These are phyloP conservation scores for Campaea margaritaria DNA, from an alignment of 2,888 invertebrate species.

Conservation along the genomic window DNA sequence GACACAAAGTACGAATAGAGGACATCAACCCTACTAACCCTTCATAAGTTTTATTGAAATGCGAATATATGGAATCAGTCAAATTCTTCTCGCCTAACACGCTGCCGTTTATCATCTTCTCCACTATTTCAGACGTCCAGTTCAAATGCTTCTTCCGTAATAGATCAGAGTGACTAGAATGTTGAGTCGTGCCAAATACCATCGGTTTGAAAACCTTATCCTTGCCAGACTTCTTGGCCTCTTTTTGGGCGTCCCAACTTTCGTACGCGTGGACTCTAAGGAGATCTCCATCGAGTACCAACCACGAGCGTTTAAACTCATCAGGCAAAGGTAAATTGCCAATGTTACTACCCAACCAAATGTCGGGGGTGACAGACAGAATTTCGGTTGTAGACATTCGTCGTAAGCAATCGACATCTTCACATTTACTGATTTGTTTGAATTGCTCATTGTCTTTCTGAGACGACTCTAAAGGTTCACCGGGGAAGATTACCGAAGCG, in stretches of 20 bases:
- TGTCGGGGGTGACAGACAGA: conserved; percentile 88
- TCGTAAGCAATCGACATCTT: conserved; percentile 85
- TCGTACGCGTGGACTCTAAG: conserved; percentile 88
- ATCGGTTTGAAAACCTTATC: conserved; percentile 81
- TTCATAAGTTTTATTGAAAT: conserved; percentile 89
- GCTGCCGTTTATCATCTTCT: conserved; percentile 86
- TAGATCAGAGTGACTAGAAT: conserved; percentile 88
- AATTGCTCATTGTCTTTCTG: conserved; percentile 87
- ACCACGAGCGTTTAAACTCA: conserved; percentile 89
- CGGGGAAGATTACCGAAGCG: conserved; percentile 90
- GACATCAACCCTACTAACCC: conserved; percentile 91
- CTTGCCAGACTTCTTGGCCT: conserved; percentile 70
- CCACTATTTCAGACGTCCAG: conserved; percentile 88
- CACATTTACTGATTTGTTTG: conserved; percentile 84
- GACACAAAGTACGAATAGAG: conserved; percentile 92
- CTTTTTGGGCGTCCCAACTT: conserved; percentile 84
- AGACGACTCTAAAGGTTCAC: conserved; percentile 85
- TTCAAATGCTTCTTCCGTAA: conserved; percentile 86
- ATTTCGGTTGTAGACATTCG: conserved; percentile 83
- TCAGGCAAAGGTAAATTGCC: conserved; percentile 87
- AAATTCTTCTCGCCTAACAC: conserved; percentile 87
- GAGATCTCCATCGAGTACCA: conserved; percentile 90
- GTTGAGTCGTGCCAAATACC: conserved; percentile 90
- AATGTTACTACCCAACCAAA: conserved; percentile 87
- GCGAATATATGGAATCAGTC: conserved; percentile 86